These are phyloP conservation scores for Prionailurus bengalensis DNA, from an alignment of 2,113 vertebrate genomes.

Conservation along the genomic window DNA sequence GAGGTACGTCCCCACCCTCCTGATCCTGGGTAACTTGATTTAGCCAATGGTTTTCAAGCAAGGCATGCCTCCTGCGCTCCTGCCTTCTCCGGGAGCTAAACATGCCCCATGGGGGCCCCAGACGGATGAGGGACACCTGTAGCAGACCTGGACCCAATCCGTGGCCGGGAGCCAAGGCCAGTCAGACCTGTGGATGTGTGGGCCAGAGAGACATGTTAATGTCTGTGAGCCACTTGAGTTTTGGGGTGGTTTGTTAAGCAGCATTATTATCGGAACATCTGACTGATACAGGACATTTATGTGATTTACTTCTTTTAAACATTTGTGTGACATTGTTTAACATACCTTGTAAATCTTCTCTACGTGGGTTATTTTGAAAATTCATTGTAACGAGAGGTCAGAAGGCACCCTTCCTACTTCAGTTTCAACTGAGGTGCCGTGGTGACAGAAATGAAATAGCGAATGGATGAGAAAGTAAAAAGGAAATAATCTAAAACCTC, in stretches of 20 bases:
- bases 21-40: neutral
- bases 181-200: neutral
- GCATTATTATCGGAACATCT: neutral
- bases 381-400: neutral
- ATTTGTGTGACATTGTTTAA: neutral
- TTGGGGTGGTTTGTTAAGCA: neutral
- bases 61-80: neutral
- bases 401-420: neutral
- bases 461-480: neutral
- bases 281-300: neutral
- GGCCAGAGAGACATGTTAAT: neutral
- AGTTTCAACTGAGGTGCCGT: neutral
- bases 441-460: neutral
- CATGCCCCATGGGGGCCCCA: neutral
- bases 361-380: neutral
- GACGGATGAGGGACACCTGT: neutral
- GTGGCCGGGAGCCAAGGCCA: neutral
- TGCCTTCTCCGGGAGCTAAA: neutral
- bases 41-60: neutral
- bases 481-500: neutral
- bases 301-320: neutral
- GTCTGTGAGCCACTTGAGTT: neutral
- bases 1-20: neutral
- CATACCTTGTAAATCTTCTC: neutral
- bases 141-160: neutral